Percentiles rank a stretch among this genome's conserved stretches.
Conservation (phyloP, 2,797 vertebrate genomes). For the Ceyx erithaca region DNA sequence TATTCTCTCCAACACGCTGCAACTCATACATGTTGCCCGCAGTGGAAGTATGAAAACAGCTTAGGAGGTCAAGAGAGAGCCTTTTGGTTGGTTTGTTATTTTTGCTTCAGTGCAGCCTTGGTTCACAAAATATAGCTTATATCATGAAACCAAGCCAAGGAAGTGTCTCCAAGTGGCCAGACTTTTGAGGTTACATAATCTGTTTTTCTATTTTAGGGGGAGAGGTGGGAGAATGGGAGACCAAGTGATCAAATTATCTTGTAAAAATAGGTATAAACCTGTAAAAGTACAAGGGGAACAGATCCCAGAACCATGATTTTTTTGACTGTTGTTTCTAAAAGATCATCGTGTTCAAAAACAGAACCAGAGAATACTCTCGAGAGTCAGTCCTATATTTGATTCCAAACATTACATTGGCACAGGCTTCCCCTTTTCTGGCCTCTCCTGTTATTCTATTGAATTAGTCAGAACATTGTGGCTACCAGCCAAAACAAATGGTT, state of each 20-base stretch:
- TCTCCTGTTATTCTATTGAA: neutral
- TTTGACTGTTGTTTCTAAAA: neutral
- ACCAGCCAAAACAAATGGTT: slow-evolving; percentile 28
- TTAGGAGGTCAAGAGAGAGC: neutral
- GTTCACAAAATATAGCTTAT: neutral
- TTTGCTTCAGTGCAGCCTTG: neutral
- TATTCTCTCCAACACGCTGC: neutral
- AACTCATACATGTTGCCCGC: neutral
- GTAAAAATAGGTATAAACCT: neutral
- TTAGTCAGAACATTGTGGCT: slow-evolving; percentile 18
- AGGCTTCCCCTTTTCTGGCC: slow-evolving; percentile 2
- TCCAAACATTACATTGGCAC: neutral
- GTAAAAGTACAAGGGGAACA: neutral
- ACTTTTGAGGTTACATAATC: neutral
- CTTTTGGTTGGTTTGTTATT: slow-evolving; percentile 4
- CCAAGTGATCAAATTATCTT: neutral
- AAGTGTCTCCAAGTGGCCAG: neutral
- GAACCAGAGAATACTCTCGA: neutral
- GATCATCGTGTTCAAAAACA: neutral
- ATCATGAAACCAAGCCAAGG: neutral
- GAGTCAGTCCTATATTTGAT: neutral
- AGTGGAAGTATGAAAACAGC: neutral
- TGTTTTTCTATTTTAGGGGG: neutral
- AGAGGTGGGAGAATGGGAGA: neutral
- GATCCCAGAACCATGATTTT: neutral